Evolutionary conservation across 2,113 vertebrate genomes (phyloP).

Genomic region (Chiloscyllium plagiosum): DNA sequence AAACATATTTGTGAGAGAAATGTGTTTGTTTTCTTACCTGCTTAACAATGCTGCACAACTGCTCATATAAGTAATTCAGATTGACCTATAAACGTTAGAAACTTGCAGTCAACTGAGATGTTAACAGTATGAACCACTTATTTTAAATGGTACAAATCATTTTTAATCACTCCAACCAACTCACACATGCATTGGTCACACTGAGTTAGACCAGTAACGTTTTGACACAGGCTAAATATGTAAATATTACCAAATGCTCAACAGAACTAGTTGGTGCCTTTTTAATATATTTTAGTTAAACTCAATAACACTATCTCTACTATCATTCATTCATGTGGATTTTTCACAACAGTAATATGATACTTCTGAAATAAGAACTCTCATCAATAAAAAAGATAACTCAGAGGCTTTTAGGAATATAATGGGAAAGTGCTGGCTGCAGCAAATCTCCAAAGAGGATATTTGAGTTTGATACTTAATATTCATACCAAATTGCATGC

Average conservation of each 20-base stretch:
- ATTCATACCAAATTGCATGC: conserved; percentile 52
- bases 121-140: neutral
- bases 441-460: conserved; percentile 47
- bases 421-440: conserved; percentile 41
- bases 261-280: neutral
- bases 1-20: neutral
- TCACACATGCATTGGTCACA: neutral
- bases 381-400: conserved; percentile 43
- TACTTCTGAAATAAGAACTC: conserved; percentile 44
- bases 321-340: conserved; percentile 37
- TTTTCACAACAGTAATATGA: conserved; percentile 39
- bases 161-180: neutral
- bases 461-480: conserved; percentile 55
- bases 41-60: neutral
- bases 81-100: neutral
- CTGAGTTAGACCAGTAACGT: neutral
- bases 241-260: neutral
- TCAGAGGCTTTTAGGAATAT: conserved; percentile 44
- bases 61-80: neutral
- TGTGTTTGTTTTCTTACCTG: neutral
- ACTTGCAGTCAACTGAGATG: neutral
- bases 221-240: no score
- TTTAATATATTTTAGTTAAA: neutral
- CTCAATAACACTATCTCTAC: conserved; percentile 22
- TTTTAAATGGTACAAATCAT: neutral